Evolutionary conservation across 2,888 invertebrate species (phyloP), one percentile per base, ranked within the genome.

Genomic region (Hydriomena furcata): DNA sequence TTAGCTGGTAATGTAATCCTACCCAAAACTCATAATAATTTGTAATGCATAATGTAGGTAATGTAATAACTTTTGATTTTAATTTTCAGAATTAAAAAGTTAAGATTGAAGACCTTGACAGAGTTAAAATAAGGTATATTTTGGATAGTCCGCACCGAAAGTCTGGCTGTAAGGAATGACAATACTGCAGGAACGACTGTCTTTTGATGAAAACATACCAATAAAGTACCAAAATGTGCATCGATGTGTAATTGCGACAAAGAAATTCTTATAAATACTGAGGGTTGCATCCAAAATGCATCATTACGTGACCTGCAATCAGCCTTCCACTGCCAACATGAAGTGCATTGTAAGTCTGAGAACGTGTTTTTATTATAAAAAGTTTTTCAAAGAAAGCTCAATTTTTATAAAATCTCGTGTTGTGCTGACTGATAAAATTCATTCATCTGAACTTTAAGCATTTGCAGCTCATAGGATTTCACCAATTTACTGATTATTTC

Each of bases 211-310:
- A 72, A 62, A 69, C 67, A 76, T 74, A 71, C 72, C 73, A 79
- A 76, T 86, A 86, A 86, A 85, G 71, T 82, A 82, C 73, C 70
- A 73, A 73, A 74, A 83, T 72, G 72, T 72, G 74, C 68, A 67
- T 67, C 65, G 72, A 71, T 76, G 73, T 72, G 84, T 82, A 84
- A 87, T 83, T 85, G 84, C 82, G 63, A 68, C 74, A 75, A 84
- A 40, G 79, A 65, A 77, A 78, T 74, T 73, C 70, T 80, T 89
- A 90, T 90, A 91, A 84, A 90, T 90, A 91, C 79, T 58, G 70
- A 44, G 72, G 89, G 86, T 79, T 84, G 82, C 66, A 73, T 78
- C 75, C 69, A 64, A 71, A 73, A 73, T 79, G 82, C 84, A 89
- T 83, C 91, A 91, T 84, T 89, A 75, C 79, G 71, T 68, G 77